These are phyloP conservation scores for Hermetia illucens DNA, from an alignment of 1,140 invertebrate species.

Conservation along the genomic window DNA sequence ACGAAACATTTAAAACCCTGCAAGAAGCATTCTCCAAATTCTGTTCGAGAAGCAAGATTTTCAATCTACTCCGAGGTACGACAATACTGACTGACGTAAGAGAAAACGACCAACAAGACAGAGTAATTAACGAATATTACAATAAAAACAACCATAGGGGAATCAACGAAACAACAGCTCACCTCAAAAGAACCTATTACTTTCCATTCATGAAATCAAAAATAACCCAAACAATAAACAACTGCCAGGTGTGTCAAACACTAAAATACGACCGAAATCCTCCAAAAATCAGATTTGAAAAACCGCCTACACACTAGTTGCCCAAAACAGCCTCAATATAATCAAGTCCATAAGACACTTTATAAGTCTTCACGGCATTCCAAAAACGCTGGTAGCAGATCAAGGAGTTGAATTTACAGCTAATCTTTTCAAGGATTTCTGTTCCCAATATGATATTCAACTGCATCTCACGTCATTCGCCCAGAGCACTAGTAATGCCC, in stretches of 20 bases:
- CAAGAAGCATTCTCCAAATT: slow-evolving; percentile 3
- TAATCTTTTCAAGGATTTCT: slow-evolving; percentile 12
- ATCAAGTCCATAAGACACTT: slow-evolving; percentile 11
- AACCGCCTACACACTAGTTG: slow-evolving; percentile 14
- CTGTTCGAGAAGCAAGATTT: slow-evolving; percentile 3
- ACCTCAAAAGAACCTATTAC: slow-evolving; percentile 10
- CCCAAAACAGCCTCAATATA: slow-evolving; percentile 7
- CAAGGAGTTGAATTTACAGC: slow-evolving; percentile 13
- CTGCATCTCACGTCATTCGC: slow-evolving; percentile 9
- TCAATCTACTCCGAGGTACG: slow-evolving; percentile 6
- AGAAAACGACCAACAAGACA: slow-evolving; percentile 4
- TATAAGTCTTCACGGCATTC: slow-evolving; percentile 10
- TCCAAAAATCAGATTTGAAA: slow-evolving; percentile 13
- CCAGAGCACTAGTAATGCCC: slow-evolving; percentile 10
- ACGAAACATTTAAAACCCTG: slow-evolving; percentile 2
- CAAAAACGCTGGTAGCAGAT: slow-evolving; percentile 10
- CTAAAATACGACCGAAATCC: slow-evolving; percentile 20
- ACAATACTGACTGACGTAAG: slow-evolving; percentile 5
- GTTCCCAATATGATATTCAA: slow-evolving; percentile 11
- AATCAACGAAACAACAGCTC: slow-evolving; percentile 11
- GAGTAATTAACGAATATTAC: slow-evolving; percentile 11
- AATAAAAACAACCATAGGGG: slow-evolving; percentile 14
- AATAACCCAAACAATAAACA: slow-evolving; percentile 8
- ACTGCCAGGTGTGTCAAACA: slow-evolving; percentile 12
- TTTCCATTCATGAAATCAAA: slow-evolving; percentile 7